These are phyloP conservation scores for Lutjanus campechanus DNA, from an alignment of 2,797 vertebrate species.

Conservation along the genomic window DNA sequence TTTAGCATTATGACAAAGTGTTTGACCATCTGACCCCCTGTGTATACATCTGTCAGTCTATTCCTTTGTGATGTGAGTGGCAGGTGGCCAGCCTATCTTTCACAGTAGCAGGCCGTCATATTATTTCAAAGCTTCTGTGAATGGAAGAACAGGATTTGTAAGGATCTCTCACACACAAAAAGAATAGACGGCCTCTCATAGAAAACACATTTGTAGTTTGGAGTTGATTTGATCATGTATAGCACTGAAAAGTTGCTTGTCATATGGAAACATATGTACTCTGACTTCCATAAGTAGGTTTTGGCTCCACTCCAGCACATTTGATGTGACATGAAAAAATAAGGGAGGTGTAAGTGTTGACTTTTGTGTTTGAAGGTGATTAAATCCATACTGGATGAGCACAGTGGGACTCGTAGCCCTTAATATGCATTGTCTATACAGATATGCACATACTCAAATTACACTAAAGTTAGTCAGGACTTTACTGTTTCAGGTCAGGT, in stretches of 20 bases:
- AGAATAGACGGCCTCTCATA: slow-evolving; percentile 19
- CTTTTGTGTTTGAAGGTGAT: background rate
- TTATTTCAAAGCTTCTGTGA: slow-evolving; percentile 57
- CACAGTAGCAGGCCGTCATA: slow-evolving; percentile 60
- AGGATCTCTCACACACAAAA: slow-evolving; percentile 38
- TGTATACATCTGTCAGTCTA: slow-evolving; percentile 79
- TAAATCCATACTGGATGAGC: no score
- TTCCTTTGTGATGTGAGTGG: slow-evolving; percentile 76
- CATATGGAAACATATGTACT: slow-evolving; percentile 20
- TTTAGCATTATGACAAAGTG: slow-evolving; percentile 71
- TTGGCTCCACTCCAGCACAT: background rate
- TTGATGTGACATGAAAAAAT: background rate
- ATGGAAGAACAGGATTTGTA: slow-evolving; percentile 55
- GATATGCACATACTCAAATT: background rate
- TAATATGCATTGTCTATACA: background rate
- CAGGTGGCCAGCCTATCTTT: slow-evolving; percentile 77
- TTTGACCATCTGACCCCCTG: slow-evolving; percentile 79
- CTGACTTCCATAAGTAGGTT: background rate
- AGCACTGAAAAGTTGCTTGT: slow-evolving; percentile 7
- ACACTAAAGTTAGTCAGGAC: background rate
- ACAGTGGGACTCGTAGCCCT: background rate
- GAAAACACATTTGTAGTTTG: slow-evolving; percentile 29
- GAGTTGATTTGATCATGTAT: background rate
- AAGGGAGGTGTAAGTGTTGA: background rate
- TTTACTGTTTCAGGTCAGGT: background rate